Evolutionary conservation across 2,113 vertebrate genomes (phyloP).

Genomic region (Candoia aspera): DNA sequence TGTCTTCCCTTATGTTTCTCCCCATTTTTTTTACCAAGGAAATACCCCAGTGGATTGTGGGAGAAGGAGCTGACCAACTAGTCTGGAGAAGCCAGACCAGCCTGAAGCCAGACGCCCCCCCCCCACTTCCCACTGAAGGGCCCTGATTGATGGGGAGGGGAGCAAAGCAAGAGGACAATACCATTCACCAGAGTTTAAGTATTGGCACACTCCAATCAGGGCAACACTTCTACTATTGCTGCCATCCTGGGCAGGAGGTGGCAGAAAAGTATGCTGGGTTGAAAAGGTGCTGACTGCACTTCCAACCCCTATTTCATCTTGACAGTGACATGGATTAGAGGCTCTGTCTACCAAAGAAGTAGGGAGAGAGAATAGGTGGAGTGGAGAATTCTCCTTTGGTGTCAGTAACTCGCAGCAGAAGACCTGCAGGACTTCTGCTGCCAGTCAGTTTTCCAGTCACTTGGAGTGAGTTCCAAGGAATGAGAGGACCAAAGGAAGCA

Average conservation of each 20-base stretch:
- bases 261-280: not conserved
- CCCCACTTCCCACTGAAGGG: not conserved
- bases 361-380: not conserved
- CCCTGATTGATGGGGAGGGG: not conserved
- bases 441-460: not conserved
- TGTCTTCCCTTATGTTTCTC: not conserved
- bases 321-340: not conserved
- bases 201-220: not conserved
- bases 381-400: not conserved
- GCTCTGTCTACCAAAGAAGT: not conserved
- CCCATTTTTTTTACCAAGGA: not conserved
- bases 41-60: not conserved
- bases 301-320: not conserved
- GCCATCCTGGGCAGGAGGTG: not conserved
- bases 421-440: not conserved
- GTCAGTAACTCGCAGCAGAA: not conserved
- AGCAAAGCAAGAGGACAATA: not conserved
- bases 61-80: not conserved
- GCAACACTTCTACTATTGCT: not conserved
- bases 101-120: not conserved
- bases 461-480: not conserved
- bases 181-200: not conserved
- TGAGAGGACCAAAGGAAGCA: not conserved
- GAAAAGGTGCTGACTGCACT: not conserved
- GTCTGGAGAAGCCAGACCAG: not conserved